A percentile compares a stretch with the other conserved stretches of the same genome.
Conservation (phyloP, 2,888 invertebrate genomes). For the Latrodectus elegans region DNA sequence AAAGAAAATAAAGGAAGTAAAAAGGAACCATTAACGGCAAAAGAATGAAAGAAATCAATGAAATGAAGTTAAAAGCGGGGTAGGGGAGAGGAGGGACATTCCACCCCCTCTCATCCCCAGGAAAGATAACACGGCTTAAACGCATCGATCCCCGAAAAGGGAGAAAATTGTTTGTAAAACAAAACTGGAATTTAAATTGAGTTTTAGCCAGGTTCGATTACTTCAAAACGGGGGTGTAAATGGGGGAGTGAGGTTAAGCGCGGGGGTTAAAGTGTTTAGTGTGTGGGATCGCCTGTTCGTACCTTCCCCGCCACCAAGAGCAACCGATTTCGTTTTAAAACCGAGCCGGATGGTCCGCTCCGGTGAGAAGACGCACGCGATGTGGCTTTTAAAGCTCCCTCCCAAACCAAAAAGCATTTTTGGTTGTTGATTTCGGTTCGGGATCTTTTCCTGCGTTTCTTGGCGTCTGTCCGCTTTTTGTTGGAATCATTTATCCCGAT, state of each 20-base stretch:
- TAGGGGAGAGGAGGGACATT: neutral
- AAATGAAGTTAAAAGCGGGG: conserved; percentile 51
- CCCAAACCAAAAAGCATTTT: conserved; percentile 13
- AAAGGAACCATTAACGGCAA: conserved; percentile 57
- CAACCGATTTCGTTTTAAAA: conserved; percentile 53
- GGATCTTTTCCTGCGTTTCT: conserved; percentile 26
- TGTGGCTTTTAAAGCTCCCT: conserved; percentile 49
- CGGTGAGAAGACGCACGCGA: conserved; percentile 36
- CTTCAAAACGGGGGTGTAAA: conserved; percentile 55
- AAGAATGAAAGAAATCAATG: conserved; percentile 59
- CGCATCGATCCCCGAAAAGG: conserved; percentile 51
- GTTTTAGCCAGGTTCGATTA: conserved; percentile 67
- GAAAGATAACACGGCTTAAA: conserved; percentile 63
- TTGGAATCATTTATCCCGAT: conserved; percentile 25
- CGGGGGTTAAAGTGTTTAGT: conserved; percentile 64
- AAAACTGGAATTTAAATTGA: conserved; percentile 68
- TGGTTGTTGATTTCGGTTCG: conserved; percentile 37
- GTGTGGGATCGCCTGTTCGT: neutral
- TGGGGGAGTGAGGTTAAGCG: conserved; percentile 41
- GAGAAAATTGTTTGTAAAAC: conserved; percentile 69
- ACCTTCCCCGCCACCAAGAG: neutral
- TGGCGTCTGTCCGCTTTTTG: neutral
- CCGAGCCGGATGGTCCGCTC: conserved; percentile 14
- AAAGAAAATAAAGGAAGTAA: conserved; percentile 23
- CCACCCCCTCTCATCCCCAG: neutral